Evolutionary conservation across 2,797 vertebrate genomes (phyloP), one percentile per base, ranked within the genome.

Genomic region (Danio kyathit): DNA sequence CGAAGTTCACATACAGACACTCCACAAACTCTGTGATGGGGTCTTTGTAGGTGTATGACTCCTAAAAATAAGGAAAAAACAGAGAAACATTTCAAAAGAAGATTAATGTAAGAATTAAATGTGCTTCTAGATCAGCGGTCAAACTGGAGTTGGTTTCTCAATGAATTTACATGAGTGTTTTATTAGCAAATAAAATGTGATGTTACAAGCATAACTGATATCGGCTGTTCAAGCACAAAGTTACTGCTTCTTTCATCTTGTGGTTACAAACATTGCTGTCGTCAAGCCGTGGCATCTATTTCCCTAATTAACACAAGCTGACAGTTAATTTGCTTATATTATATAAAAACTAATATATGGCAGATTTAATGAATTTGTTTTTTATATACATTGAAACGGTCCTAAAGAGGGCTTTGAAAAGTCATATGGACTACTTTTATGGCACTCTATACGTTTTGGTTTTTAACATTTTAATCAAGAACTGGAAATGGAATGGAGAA

Each of bases 1-100:
- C 97, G 85, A 99, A 99, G 88, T 99, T 98, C 81, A 99, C 97
- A 0, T 99, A 99, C 14, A 99, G 94, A 76, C 97, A 98, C 91
- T 99, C 97, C 89, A 98, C 97, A 89, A 99, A 99, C 89, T 99
- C 97, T 4, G 97, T 99, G 85, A 99, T 98, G 66, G 97, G 97
- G 84, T 99, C 98, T 88, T 97, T 97, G 87, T 99, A 99, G 0
- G 97, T 99, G 86, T 99, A 98, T 1, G 97, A 99, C 85, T 99
- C 97, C 97, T 99, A 64, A 63, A 74, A 76, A 44, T 12, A 40
- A 44, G 13, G 80, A 16, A 40, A 13, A 1, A 72, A 57, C 76
- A 43, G n/a, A 54, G 44, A 77, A 43, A 61, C 57, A 54, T 14
- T 61, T 71, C 17, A 69, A 79, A 7, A 9, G 21, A 70, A 44